Evolutionary conservation across 2,888 invertebrate genomes (phyloP), one percentile per base, ranked within the genome.

Genomic region (Ichneumoninae sp.): DNA sequence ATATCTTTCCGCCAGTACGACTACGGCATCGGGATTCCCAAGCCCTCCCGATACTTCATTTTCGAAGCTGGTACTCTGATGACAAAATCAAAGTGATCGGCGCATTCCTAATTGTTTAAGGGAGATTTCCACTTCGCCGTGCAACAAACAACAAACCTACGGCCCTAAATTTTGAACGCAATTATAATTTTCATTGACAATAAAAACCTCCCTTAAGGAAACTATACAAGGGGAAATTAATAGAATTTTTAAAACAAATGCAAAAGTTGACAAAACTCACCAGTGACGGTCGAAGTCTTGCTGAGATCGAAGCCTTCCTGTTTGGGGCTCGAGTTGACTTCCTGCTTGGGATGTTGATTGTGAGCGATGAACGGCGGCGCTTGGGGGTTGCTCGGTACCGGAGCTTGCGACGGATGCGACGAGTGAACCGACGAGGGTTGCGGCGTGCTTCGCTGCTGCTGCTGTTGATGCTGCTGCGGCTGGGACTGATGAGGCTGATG

Each of bases 301-400:
- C 95, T 95, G 86, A 95, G 94, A 89, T 95, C 95, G 90, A 93
- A 93, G 79, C 96, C 96, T 89, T 96, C 96, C 91, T 96, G 96
- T 92, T 95, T 96, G 90, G 96, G 96, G 70, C 93, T 93, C 52
- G 90, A 87, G 70, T 89, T 90, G 71, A 91, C 87, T 88, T 93
- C 94, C 88, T 91, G 93, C 85, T 93, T 93, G 30, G 92, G 88
- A 78, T 93, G 93, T 83, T 93, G 93, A 87, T 90, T 91, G 88
- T 93, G 93, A 73, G 91, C 92, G 82, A 80, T 76, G 68, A 83
- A 85, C 8, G 91, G 91, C 66, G 89, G 89, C 73, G 91, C 95
- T 44, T 95, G 95, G 82, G 95, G 95, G 0, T 93, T 95, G 1
- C 93, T 95, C 87, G 93, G 95, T 91, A 94, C 95, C 86, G 88